Percentiles rank a stretch among this genome's conserved stretches.
phyloP scores from a whole-genome alignment of 1,140 invertebrate species.

The Xylocopa sonorina region DNA sequence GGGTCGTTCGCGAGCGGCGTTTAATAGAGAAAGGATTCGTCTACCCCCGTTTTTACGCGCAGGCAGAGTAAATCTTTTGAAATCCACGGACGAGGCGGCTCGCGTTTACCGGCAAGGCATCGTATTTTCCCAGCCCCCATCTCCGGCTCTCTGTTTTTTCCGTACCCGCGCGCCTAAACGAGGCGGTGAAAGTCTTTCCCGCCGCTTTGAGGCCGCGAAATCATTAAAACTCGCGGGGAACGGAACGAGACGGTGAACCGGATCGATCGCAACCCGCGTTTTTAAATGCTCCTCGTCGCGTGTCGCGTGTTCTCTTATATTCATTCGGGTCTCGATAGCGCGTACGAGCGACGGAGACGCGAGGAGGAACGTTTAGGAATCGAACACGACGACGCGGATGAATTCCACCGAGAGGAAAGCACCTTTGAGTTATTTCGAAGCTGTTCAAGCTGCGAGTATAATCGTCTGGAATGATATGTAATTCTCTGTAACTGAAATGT shows the following conservation, averaged over 20 bases:
- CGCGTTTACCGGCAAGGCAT: conserved; percentile 19
- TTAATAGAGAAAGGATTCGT: conserved; percentile 50
- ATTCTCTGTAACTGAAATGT: too few relatives aligned
- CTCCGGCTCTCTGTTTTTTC: not conserved
- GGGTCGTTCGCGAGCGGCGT: conserved; percentile 38
- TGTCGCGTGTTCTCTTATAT: too few relatives aligned
- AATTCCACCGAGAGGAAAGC: too few relatives aligned
- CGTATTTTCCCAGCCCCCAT: conserved; percentile 27
- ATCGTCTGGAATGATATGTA: too few relatives aligned
- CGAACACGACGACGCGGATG: too few relatives aligned
- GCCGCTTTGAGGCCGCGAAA: conserved; percentile 26
- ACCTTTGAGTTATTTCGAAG: too few relatives aligned
- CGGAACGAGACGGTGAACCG: not conserved
- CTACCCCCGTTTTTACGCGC: conserved; percentile 7
- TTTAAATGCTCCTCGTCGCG: not conserved
- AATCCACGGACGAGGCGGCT: conserved; percentile 11
- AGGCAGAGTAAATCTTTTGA: conserved; percentile 38
- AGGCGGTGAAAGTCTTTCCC: not conserved
- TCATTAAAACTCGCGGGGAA: conserved; percentile 28
- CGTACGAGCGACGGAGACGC: too few relatives aligned
- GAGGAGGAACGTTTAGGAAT: too few relatives aligned
- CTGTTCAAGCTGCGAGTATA: too few relatives aligned
- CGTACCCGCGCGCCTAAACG: not conserved
- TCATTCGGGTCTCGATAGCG: too few relatives aligned
- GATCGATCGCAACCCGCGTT: conserved; percentile 7